A percentile compares a stretch with the other conserved stretches of the same genome.
Conservation (phyloP, 2,797 vertebrate species). For the Argya squamiceps region DNA sequence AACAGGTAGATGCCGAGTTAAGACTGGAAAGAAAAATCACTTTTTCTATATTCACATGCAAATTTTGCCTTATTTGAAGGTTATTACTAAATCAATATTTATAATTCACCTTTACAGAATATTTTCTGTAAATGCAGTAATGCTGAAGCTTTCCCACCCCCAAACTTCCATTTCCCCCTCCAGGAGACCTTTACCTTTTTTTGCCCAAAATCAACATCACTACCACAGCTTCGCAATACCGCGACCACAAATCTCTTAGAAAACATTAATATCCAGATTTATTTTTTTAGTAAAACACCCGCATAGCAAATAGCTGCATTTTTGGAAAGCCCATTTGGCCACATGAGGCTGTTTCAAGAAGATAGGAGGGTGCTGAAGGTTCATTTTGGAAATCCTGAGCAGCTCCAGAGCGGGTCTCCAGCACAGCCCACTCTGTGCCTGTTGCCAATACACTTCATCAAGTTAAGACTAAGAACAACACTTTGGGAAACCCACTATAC, state of each 20-base stretch:
- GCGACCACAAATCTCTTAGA: not conserved
- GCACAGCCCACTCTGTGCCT: not conserved
- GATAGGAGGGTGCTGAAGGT: not conserved
- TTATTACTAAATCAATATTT: not conserved
- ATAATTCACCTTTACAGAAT: not conserved
- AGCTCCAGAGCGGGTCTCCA: not conserved
- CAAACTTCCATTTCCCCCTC: not conserved
- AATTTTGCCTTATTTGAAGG: not conserved
- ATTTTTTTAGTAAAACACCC: not conserved
- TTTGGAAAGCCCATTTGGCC: not conserved
- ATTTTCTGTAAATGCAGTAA: not conserved
- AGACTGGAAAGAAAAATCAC: not conserved
- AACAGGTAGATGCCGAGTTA: not conserved
- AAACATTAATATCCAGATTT: not conserved
- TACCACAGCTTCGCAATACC: not conserved
- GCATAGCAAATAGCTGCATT: not conserved
- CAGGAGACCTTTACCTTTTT: not conserved
- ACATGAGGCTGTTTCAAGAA: constrained; percentile 4
- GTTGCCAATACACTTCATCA: constrained; percentile 60
- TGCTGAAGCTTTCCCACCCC: not conserved
- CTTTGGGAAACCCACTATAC: constrained; percentile 55
- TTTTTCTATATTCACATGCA: not conserved
- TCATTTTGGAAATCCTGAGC: not conserved
- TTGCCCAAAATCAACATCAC: not conserved
- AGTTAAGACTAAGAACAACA: constrained; percentile 55